Evolutionary conservation across 2,797 vertebrate species (phyloP).

Genomic region (Artibeus jamaicensis): DNA sequence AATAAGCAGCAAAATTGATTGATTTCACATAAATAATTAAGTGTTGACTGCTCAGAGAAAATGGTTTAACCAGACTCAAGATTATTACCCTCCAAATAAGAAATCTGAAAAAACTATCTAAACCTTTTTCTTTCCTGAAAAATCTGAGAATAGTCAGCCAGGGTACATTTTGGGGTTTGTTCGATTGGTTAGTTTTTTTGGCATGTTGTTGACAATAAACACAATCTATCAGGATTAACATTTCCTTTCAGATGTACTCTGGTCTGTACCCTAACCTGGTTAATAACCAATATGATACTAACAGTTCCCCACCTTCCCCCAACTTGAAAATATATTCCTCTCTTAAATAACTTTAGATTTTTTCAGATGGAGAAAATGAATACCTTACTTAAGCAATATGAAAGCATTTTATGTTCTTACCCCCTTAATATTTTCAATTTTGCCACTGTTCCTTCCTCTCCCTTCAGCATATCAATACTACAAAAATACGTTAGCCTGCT

Average conservation of each 20-base stretch:
- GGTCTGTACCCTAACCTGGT: neutral
- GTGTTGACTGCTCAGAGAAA: neutral
- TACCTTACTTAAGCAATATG: constrained; percentile 18
- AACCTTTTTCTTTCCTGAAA: neutral
- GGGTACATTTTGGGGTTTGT: neutral
- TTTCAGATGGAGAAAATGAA: constrained; percentile 44
- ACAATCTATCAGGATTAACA: constrained; percentile 39
- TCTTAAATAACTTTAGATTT: constrained; percentile 53
- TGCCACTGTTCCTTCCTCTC: neutral
- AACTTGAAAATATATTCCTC: constrained; percentile 26
- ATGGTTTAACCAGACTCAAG: constrained; percentile 34
- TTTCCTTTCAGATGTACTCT: constrained; percentile 12
- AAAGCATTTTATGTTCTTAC: constrained; percentile 4
- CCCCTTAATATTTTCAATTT: neutral
- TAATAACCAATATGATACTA: constrained; percentile 20
- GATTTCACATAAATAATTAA: neutral
- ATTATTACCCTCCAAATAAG: constrained; percentile 22
- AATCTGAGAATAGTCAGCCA: constrained; percentile 39
- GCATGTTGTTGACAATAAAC: constrained; percentile 9
- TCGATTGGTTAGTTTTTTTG: neutral
- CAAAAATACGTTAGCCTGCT: neutral
- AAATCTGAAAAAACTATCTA: constrained; percentile 32
- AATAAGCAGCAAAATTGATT: constrained; percentile 7
- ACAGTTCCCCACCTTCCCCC: neutral
- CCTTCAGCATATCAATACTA: neutral